Percentiles rank a stretch among this genome's conserved stretches.
These are phyloP conservation scores for Petrolisthes manimaculis DNA, from an alignment of 2,888 invertebrate genomes.

Conservation along the genomic window DNA sequence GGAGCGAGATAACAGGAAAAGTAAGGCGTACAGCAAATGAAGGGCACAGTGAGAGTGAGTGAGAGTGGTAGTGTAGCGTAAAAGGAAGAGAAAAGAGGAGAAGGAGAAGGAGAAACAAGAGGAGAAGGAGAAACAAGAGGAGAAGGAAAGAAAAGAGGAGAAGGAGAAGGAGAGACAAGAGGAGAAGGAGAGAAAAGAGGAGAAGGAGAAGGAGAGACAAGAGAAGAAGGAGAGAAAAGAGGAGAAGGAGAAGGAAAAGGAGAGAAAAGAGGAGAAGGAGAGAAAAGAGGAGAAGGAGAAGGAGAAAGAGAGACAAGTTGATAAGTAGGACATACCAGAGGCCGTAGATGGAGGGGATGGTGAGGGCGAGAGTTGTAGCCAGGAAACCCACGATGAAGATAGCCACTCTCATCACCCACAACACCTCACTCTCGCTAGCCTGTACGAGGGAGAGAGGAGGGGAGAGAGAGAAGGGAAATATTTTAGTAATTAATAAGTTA, in stretches of 20 bases:
- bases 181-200: background rate
- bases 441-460: conserved; percentile 68
- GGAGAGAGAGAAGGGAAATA: background rate
- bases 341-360: conserved; percentile 97
- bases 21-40: too few species aligned
- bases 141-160: conserved; percentile 2
- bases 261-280: background rate
- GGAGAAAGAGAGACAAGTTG: background rate
- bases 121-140: background rate
- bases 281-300: conserved; percentile 13
- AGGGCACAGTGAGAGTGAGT: too few species aligned
- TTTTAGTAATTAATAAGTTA: too few species aligned
- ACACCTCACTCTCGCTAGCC: conserved; percentile 97
- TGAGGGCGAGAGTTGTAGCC: conserved; percentile 95
- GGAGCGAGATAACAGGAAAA: too few species aligned
- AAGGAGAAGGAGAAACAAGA: background rate
- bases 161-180: background rate
- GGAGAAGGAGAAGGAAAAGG: background rate
- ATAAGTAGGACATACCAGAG: conserved; percentile 79
- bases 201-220: background rate
- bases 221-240: background rate
- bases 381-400: conserved; percentile 93
- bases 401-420: conserved; percentile 84
- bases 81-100: background rate
- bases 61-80: too few species aligned